These are phyloP conservation scores for Passer domesticus DNA, from an alignment of 2,113 vertebrate species.

Conservation along the genomic window DNA sequence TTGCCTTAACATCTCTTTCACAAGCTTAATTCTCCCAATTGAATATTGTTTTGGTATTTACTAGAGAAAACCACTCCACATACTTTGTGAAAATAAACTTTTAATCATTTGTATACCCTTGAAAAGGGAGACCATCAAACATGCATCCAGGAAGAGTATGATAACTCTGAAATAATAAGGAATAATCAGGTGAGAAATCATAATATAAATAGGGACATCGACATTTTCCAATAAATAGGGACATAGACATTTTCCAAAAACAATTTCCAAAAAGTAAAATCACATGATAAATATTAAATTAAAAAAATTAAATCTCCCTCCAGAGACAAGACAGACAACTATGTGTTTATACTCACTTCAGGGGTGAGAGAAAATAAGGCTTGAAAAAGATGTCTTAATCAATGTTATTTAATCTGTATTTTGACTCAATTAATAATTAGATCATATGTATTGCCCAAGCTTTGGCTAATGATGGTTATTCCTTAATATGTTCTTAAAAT, in stretches of 20 bases:
- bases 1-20: constrained; percentile 45
- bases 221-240: not conserved
- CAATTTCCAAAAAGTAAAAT: not conserved
- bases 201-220: not conserved
- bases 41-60: constrained; percentile 15
- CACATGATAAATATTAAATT: not conserved
- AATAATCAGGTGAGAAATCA: not conserved
- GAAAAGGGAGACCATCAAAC: not conserved
- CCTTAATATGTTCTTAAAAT: not conserved
- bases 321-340: not conserved
- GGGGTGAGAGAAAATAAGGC: not conserved
- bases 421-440: not conserved
- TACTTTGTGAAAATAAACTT: constrained; percentile 20
- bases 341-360: not conserved
- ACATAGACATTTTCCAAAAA: not conserved
- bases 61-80: not conserved
- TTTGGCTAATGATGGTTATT: not conserved
- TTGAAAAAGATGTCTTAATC: not conserved
- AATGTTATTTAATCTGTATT: not conserved
- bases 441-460: not conserved
- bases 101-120: not conserved
- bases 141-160: not conserved
- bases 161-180: not conserved
- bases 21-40: constrained; percentile 18
- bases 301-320: not conserved